These are phyloP conservation scores for Mellivora capensis DNA, from an alignment of 2,113 vertebrate species.

Conservation along the genomic window DNA sequence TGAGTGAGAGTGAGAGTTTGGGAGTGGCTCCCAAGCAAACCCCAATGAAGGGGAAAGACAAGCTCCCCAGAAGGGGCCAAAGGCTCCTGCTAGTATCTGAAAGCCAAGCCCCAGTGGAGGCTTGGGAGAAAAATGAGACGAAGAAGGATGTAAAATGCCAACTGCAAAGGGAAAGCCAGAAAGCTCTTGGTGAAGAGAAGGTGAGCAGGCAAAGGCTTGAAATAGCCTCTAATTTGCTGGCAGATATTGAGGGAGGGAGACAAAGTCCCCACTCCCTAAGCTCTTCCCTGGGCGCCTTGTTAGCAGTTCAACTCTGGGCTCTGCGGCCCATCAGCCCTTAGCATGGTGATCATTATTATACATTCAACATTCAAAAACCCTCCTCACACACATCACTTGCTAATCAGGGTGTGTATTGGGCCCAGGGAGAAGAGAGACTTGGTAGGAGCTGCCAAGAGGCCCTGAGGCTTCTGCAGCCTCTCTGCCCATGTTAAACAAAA, in stretches of 20 bases:
- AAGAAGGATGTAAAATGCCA: background rate
- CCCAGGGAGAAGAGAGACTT: slow-evolving; percentile 84
- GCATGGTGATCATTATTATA: slow-evolving; percentile 84
- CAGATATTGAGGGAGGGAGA: slow-evolving; percentile 84
- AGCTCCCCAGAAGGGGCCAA: background rate
- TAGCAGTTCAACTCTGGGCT: slow-evolving; percentile 90
- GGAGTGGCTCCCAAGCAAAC: slow-evolving; percentile 3
- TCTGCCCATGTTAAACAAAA: slow-evolving; percentile 34
- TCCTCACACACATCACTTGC: slow-evolving; percentile 91
- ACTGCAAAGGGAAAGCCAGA: background rate
- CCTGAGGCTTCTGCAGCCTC: background rate
- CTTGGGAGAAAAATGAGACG: background rate
- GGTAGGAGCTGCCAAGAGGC: slow-evolving; percentile 36
- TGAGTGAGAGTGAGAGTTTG: background rate
- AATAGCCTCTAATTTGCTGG: slow-evolving; percentile 81
- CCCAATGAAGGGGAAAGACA: background rate
- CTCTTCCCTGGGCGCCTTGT: slow-evolving; percentile 97
- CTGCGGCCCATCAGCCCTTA: slow-evolving; percentile 72
- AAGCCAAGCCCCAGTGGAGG: slow-evolving; percentile 37
- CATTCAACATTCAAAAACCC: slow-evolving; percentile 92
- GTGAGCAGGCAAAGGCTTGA: slow-evolving; percentile 73
- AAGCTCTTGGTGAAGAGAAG: slow-evolving; percentile 61
- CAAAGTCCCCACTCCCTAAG: slow-evolving; percentile 85
- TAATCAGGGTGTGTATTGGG: slow-evolving; percentile 84
- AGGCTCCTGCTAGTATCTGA: slow-evolving; percentile 17